Base-by-base conservation (phyloP, 2,113 vertebrate genomes). In the Nerophis lumbriciformis region DNA sequence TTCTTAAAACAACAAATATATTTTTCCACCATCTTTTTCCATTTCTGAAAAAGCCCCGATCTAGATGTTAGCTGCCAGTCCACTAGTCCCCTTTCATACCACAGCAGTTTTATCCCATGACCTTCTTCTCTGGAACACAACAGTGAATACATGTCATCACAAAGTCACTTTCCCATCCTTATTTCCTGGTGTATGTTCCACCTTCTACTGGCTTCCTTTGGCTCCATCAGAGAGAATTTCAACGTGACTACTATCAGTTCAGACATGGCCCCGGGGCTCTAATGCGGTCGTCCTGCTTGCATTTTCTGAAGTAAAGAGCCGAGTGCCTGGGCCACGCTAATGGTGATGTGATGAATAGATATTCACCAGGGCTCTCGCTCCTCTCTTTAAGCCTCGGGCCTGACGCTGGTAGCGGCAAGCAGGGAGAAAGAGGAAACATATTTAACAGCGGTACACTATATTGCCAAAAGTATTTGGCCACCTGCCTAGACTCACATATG, bases 321-420 rank as follows among this genome's bases (percentile, higher is more conserved):
- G 68, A 80, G 71, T 70, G 72, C 63, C 75, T 71, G 72, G 69
- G 68, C 74, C 62, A 66, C 80, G 64, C 71, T 82, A 85, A 84
- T 79, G 72, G 81, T 48, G 67, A 72, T 68, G 64, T 78, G 80
- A 84, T 84, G 83, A 88, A 85, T 84, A 85, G 80, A 75, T 84
- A 81, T 83, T 86, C 86, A 82, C 72, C 48, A 74, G 75, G 69
- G 71, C 69, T 83, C 78, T 73, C 75, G 28, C 28, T 72, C 78
- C 69, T 76, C 78, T 84, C 75, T 83, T 78, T 81, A 68, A 68
- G 78, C 63, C 76, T 81, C 72, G 15, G 69, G 70, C 81, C 74
- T 48, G 21, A 71, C 71, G 71, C 76, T 77, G 83, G 69, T 73
- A 63, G 68, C 68, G 66, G 71, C 59, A 53, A 59, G 77, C 70